Percentiles rank a stretch among this genome's conserved stretches.
Evolutionary conservation across 2,888 invertebrate species (phyloP).

Genomic region (Timema cristinae): DNA sequence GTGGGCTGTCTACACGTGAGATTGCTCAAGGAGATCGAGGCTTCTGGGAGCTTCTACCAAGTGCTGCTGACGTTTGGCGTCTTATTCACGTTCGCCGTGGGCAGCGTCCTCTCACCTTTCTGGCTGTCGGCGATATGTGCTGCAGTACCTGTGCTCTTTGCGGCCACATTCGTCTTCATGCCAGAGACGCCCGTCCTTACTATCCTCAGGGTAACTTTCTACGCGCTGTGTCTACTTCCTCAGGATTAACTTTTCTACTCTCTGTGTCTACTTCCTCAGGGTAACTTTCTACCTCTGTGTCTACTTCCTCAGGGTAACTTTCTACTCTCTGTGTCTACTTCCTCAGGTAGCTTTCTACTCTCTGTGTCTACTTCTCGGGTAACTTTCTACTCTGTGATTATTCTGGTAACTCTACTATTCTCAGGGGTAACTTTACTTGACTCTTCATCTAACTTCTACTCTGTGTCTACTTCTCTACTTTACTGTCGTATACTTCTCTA

Average conservation of each 20-base stretch:
- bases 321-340: background rate
- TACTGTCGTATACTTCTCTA: too few relatives aligned
- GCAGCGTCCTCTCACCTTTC: slow-evolving; percentile 54
- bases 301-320: too few relatives aligned
- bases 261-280: background rate
- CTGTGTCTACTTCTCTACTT: too few relatives aligned
- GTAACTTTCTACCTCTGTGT: too few relatives aligned
- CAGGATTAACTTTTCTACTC: too few relatives aligned
- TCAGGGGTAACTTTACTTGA: too few relatives aligned
- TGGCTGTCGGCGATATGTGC: slow-evolving; percentile 62
- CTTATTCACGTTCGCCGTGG: slow-evolving; percentile 68
- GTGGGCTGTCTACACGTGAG: slow-evolving; percentile 78
- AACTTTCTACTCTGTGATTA: too few relatives aligned
- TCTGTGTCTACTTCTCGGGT: too few relatives aligned
- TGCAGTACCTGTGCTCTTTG: slow-evolving; percentile 64
- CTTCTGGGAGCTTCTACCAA: slow-evolving; percentile 84
- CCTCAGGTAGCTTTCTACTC: too few relatives aligned
- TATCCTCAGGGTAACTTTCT: slow-evolving; percentile 8
- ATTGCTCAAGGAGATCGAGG: slow-evolving; percentile 84
- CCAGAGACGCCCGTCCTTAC: slow-evolving; percentile 77
- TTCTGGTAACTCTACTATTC: too few relatives aligned
- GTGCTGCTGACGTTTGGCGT: slow-evolving; percentile 81
- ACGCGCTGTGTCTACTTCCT: background rate
- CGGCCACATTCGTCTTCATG: slow-evolving; percentile 70
- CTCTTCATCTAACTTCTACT: too few relatives aligned